Percentiles rank a stretch among this genome's conserved stretches.
Evolutionary conservation across 1,140 invertebrate species (phyloP).

Genomic region (Condylostylus longicornis): DNA sequence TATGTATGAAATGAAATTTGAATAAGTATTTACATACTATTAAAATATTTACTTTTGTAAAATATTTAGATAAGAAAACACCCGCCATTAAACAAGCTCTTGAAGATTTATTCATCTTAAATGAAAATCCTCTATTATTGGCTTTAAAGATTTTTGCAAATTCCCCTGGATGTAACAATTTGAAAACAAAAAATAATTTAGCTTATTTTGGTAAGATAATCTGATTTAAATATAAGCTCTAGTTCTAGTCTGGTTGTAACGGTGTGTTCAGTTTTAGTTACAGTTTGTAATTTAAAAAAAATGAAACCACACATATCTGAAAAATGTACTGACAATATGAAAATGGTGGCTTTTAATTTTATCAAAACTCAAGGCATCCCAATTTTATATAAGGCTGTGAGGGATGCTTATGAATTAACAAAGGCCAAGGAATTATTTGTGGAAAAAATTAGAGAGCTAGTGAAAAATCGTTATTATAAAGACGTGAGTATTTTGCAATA

Average conservation of each 20-base stretch:
- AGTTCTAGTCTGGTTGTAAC: not conserved
- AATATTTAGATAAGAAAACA: constrained; percentile 38
- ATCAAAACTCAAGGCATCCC: constrained; percentile 38
- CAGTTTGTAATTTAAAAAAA: constrained; percentile 34
- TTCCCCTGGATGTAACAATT: constrained; percentile 37
- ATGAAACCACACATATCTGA: constrained; percentile 18
- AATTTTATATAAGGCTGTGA: constrained; percentile 37
- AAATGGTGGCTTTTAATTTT: constrained; percentile 43
- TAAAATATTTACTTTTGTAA: not conserved
- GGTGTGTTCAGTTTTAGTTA: constrained; percentile 39
- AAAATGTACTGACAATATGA: constrained; percentile 34
- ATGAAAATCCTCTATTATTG: constrained; percentile 39
- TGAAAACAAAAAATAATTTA: constrained; percentile 41
- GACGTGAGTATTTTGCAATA: constrained; percentile 27
- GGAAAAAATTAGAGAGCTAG: constrained; percentile 36
- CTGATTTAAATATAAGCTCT: constrained; percentile 5
- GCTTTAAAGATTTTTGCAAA: constrained; percentile 40
- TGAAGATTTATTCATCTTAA: constrained; percentile 33
- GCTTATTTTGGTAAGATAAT: constrained; percentile 33
- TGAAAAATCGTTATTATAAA: constrained; percentile 41
- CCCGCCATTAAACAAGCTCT: constrained; percentile 35
- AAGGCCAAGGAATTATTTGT: constrained; percentile 37
- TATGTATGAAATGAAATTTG: constrained; percentile 9
- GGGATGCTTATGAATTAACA: constrained; percentile 37
- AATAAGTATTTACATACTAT: not conserved